phyloP scores from a whole-genome alignment of 2,797 vertebrate species.

The Anabas testudineus region DNA sequence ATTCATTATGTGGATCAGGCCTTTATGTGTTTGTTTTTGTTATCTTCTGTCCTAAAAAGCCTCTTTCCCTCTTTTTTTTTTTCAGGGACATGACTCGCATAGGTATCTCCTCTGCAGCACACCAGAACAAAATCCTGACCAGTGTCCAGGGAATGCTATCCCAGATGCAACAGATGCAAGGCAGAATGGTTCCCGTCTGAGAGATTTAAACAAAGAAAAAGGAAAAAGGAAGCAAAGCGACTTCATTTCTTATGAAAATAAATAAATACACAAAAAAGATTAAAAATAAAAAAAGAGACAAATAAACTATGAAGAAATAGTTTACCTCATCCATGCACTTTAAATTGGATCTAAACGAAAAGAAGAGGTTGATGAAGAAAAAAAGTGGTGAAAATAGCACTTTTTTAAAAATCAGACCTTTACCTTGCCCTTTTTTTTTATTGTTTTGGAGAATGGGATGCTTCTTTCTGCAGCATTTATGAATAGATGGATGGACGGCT shows the following conservation, averaged over 20 bases:
- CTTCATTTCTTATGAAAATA: constrained; percentile 71
- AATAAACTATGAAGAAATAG: constrained; percentile 88
- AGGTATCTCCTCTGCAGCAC: constrained; percentile 89
- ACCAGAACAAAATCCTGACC: constrained; percentile 97
- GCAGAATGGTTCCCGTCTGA: constrained; percentile 99
- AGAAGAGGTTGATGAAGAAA: constrained; percentile 70
- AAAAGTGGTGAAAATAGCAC: constrained; percentile 90
- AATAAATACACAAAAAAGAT: constrained; percentile 67
- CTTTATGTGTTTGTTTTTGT: constrained; percentile 55
- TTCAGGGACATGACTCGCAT: constrained; percentile 94
- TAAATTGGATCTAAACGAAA: constrained; percentile 87
- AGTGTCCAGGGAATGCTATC: constrained; percentile 94
- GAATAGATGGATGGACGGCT: constrained; percentile 77
- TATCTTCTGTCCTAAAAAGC: constrained; percentile 55
- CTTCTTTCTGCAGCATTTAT: constrained; percentile 81
- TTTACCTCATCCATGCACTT: constrained; percentile 99
- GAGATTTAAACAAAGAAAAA: constrained; percentile 75
- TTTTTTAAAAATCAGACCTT: constrained; percentile 89
- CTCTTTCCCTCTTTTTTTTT: constrained; percentile 32
- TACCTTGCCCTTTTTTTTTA: constrained; percentile 81
- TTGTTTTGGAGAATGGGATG: constrained; percentile 78
- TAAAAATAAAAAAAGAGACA: constrained; percentile 68
- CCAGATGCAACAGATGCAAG: constrained; percentile 97
- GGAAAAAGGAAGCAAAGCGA: constrained; percentile 57
- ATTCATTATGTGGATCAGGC: constrained; percentile 53